Evolutionary conservation across 2,113 vertebrate species (phyloP).

Genomic region (Psilopsiagon aymara): DNA sequence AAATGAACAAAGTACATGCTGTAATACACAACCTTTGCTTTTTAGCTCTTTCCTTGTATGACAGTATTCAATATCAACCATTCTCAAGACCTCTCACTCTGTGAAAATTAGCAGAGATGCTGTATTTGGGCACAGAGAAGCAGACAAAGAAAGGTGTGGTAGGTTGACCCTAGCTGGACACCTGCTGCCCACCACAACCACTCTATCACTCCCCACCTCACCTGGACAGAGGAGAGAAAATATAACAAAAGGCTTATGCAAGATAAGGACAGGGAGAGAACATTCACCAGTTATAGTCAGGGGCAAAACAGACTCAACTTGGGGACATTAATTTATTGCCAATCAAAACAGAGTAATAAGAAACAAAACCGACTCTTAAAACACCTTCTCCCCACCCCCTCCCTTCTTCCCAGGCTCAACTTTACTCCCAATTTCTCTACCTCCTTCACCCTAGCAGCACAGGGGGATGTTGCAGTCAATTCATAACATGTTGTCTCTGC

Average conservation of each 20-base stretch:
- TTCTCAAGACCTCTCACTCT: neutral
- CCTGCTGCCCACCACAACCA: neutral
- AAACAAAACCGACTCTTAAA: neutral
- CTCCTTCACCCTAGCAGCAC: neutral
- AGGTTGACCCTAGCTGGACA: neutral
- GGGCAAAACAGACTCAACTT: neutral
- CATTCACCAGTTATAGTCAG: neutral
- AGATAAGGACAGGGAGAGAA: neutral
- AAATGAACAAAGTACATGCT: neutral
- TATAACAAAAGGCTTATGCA: neutral
- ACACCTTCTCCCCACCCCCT: neutral
- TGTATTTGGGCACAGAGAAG: neutral
- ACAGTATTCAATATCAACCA: neutral
- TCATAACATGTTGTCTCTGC: neutral
- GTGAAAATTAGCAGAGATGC: neutral
- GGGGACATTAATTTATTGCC: neutral
- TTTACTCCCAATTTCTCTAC: neutral
- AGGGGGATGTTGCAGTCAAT: neutral
- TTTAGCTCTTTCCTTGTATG: neutral
- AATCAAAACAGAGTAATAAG: neutral
- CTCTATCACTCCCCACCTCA: neutral
- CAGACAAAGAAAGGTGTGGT: neutral
- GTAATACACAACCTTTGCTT: neutral
- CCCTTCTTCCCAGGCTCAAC: neutral
- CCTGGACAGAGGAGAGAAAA: neutral